Conservation (phyloP, 2,113 vertebrate genomes). For the Todiramphus saurophagus region DNA sequence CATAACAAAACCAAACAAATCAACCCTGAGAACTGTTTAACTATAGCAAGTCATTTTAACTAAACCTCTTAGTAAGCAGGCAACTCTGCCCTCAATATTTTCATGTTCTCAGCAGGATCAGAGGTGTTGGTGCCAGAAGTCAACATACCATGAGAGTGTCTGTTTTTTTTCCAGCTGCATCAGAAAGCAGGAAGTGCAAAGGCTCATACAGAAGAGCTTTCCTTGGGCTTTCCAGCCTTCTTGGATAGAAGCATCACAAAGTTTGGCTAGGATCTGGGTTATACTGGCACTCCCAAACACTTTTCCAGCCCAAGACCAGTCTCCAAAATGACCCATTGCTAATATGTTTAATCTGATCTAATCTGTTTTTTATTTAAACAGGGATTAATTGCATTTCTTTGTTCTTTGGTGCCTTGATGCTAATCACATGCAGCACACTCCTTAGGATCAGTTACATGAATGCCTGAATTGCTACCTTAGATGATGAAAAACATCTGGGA, state of each 20-base stretch:
- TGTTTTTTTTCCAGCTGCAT: background rate
- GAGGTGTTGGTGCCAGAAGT: background rate
- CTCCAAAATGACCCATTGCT: background rate
- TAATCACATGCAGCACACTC: constrained; percentile 54
- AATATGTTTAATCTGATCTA: constrained; percentile 46
- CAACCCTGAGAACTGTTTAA: background rate
- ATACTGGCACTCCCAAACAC: background rate
- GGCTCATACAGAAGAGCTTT: background rate
- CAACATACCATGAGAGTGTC: background rate
- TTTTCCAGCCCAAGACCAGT: background rate
- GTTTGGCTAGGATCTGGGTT: background rate
- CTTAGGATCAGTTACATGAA: constrained; percentile 26
- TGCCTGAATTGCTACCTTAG: constrained; percentile 50
- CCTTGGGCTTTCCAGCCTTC: background rate
- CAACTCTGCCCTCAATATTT: background rate
- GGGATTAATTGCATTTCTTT: constrained; percentile 62
- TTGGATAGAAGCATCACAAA: constrained; percentile 1
- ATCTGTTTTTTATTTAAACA: constrained; percentile 54
- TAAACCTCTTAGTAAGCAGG: background rate
- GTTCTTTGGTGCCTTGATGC: constrained; percentile 56
- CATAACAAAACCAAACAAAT: background rate
- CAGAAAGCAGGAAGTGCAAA: background rate
- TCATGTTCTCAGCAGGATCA: background rate
- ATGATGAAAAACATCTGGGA: constrained; percentile 57
- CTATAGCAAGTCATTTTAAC: background rate